Evolutionary conservation across 2,797 vertebrate species (phyloP), one percentile per base, ranked within the genome.

Genomic region (Acanthiza pusilla): DNA sequence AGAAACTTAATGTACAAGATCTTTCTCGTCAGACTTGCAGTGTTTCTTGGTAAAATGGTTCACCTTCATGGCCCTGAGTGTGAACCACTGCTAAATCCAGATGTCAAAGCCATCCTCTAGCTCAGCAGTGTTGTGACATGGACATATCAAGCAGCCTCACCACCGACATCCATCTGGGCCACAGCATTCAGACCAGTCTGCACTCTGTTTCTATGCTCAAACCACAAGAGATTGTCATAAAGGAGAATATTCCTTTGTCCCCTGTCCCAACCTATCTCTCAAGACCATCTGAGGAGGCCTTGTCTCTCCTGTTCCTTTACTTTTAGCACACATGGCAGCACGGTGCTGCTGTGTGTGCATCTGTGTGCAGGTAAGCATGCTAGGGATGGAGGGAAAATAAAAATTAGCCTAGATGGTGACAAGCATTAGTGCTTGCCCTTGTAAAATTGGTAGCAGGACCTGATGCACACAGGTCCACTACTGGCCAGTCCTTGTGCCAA

Each of bases 81-180:
- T 20, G 26, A 50, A 6, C n/a, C 12, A 7, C 54, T 27, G 27
- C 32, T 36, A 65, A 68, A 13, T 4, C 18, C 36, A 10, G 34
- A 23, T 17, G 10, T 51, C 22, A 8, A 32, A 19, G 60, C 30
- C 2, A 0, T 22, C 43, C 29, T 36, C 50, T 58, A 67, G 7
- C 72, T 85, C 68, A 54, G 42, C 14, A 20, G 12, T 2, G 11
- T 3, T 29, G 23, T 23, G 45, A 60, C 5, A 27, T 2, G 3
- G 57, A 32, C 0, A 0, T 30, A 26, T 17, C 0, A 0, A 58
- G 16, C 66, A 77, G 40, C 68, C 61, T 86, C 27, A 14, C 27
- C 45, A 21, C 53, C 21, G 40, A 15, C 2, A 1, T 20, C 32
- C 25, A 32, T 30, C 15, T 38, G 55, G n/a, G 53, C 25, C 45